Evolutionary conservation across 2,888 invertebrate species (phyloP).

Genomic region (Gnatocerus cornutus): DNA sequence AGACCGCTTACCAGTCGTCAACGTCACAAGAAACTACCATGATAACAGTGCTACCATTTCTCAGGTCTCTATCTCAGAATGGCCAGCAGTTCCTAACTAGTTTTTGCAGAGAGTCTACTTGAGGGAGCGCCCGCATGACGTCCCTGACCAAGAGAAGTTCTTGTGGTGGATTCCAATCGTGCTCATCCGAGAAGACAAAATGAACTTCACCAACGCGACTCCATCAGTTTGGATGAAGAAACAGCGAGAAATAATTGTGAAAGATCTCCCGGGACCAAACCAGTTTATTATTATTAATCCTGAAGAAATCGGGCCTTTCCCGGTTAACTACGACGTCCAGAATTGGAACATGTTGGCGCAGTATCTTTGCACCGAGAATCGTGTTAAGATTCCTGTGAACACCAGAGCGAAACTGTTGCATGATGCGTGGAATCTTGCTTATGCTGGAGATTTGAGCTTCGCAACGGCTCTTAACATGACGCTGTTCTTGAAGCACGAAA

Average conservation of each 20-base stretch:
- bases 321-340: slow-evolving; percentile 85
- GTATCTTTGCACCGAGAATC: slow-evolving; percentile 75
- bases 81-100: not conserved
- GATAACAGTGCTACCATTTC: slow-evolving; percentile 76
- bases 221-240: slow-evolving; percentile 79
- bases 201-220: slow-evolving; percentile 76
- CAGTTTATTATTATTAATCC: slow-evolving; percentile 86
- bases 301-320: slow-evolving; percentile 89
- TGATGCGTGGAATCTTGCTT: slow-evolving; percentile 86
- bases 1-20: slow-evolving; percentile 84
- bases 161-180: slow-evolving; percentile 85
- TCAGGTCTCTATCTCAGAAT: slow-evolving; percentile 72
- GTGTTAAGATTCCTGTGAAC: slow-evolving; percentile 78
- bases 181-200: slow-evolving; percentile 74
- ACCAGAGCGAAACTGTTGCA: slow-evolving; percentile 85
- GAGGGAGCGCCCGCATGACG: slow-evolving; percentile 82
- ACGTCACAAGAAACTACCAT: slow-evolving; percentile 80
- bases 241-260: slow-evolving; percentile 73
- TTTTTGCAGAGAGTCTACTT: slow-evolving; percentile 78
- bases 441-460: slow-evolving; percentile 84
- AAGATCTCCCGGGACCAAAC: slow-evolving; percentile 74
- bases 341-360: slow-evolving; percentile 85
- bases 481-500: slow-evolving; percentile 81
- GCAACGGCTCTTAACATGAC: slow-evolving; percentile 87
- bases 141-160: slow-evolving; percentile 80